phyloP scores from a whole-genome alignment of 2,797 vertebrate genomes.

The Dendrocincla fuliginosa region DNA sequence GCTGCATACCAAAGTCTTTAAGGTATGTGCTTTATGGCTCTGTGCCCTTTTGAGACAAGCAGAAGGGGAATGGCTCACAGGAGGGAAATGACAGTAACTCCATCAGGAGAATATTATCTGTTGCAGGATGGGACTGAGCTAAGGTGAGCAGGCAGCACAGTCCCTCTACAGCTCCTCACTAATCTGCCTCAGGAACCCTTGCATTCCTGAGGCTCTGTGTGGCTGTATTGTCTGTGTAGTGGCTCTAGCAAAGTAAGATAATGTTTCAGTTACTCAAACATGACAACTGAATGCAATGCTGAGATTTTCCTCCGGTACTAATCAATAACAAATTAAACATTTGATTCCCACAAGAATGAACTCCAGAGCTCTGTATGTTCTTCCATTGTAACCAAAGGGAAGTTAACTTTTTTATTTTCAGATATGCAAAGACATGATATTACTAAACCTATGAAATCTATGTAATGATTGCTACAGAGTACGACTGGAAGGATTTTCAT shows the following conservation, averaged over 20 bases:
- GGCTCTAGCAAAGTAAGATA: background rate
- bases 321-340: background rate
- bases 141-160: background rate
- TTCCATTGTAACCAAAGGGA: background rate
- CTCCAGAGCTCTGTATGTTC: background rate
- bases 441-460: background rate
- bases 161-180: background rate
- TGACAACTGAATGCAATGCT: background rate
- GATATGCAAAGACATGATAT: background rate
- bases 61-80: background rate
- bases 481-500: background rate
- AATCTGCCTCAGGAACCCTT: background rate
- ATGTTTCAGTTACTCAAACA: background rate
- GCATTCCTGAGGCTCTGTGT: background rate
- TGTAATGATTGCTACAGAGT: background rate
- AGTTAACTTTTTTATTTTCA: background rate
- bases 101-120: background rate
- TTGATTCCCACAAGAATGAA: background rate
- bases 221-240: background rate
- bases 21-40: background rate
- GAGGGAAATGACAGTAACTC: background rate
- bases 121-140: background rate
- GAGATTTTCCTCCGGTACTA: background rate
- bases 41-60: background rate
- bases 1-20: background rate